Evolutionary conservation across 2,888 invertebrate genomes (phyloP).

Genomic region (Ornithoptera priamus): DNA sequence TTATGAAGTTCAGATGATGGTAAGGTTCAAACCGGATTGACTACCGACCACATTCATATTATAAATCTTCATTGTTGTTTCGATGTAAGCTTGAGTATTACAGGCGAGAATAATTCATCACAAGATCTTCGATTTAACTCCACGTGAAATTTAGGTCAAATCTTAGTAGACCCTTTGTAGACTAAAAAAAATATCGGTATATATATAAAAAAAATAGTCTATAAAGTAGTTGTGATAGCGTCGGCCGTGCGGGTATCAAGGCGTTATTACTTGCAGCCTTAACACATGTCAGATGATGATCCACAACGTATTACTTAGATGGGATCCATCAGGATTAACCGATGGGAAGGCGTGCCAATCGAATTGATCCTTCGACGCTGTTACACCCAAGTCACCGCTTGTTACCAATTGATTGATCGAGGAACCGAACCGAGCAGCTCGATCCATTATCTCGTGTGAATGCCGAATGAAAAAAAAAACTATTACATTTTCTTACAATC

Average conservation of each 20-base stretch:
- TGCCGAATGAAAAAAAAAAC: conserved; percentile 38
- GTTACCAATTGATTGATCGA: conserved; percentile 80
- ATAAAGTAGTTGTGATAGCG: too few species aligned
- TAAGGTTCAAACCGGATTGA: too few species aligned
- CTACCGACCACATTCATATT: too few species aligned
- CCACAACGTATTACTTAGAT: conserved; percentile 82
- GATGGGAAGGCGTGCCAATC: conserved; percentile 89
- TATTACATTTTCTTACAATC: background rate
- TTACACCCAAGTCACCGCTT: conserved; percentile 70
- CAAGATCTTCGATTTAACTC: too few species aligned
- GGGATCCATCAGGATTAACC: conserved; percentile 87
- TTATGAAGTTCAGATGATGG: too few species aligned
- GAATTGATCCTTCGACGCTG: conserved; percentile 73
- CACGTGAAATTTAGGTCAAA: too few species aligned
- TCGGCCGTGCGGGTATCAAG: background rate
- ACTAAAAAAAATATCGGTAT: too few species aligned
- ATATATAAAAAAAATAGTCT: too few species aligned
- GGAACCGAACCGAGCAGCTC: background rate
- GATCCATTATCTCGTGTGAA: conserved; percentile 9
- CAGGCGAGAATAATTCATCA: too few species aligned
- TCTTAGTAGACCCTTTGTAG: too few species aligned
- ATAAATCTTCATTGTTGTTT: too few species aligned
- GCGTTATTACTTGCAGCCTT: conserved; percentile 3
- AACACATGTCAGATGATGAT: conserved; percentile 31
- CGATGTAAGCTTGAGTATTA: too few species aligned